These are phyloP conservation scores for Drosophila orena DNA, from an alignment of 1,140 invertebrate genomes.

Conservation along the genomic window DNA sequence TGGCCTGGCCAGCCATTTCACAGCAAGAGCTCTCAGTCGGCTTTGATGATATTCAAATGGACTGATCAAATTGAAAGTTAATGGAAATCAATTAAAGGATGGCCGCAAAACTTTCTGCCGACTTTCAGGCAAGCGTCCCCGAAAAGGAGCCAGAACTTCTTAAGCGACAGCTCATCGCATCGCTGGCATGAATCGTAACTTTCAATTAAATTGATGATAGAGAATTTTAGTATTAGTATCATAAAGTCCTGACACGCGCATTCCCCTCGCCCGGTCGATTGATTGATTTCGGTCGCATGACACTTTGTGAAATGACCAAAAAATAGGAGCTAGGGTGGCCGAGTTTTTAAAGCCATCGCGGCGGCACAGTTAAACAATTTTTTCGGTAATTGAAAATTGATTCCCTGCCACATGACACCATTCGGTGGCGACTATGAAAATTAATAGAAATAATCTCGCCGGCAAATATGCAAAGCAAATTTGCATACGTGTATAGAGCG, in stretches of 20 bases:
- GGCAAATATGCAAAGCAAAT: slow-evolving; percentile 50
- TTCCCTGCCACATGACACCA: slow-evolving; percentile 47
- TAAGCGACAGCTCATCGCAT: slow-evolving; percentile 15
- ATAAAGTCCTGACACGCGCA: slow-evolving; percentile 11
- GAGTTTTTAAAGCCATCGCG: slow-evolving; percentile 60
- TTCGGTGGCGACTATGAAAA: slow-evolving; percentile 47
- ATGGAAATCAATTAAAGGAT: slow-evolving; percentile 51
- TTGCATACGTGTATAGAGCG: slow-evolving; percentile 13
- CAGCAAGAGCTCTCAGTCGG: slow-evolving; percentile 20
- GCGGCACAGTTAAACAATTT: slow-evolving; percentile 55
- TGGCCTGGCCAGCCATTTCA: slow-evolving; percentile 20
- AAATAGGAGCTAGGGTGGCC: not conserved
- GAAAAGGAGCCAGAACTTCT: slow-evolving; percentile 18
- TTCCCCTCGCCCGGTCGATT: slow-evolving; percentile 28
- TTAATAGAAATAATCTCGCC: slow-evolving; percentile 63
- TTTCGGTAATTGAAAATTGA: slow-evolving; percentile 74
- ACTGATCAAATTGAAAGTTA: slow-evolving; percentile 54
- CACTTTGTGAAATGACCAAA: slow-evolving; percentile 67
- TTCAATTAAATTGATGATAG: slow-evolving; percentile 72
- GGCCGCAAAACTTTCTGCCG: slow-evolving; percentile 31
- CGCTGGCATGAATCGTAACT: slow-evolving; percentile 77
- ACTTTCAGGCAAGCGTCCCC: slow-evolving; percentile 11
- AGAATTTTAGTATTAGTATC: slow-evolving; percentile 47
- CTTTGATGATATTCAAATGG: slow-evolving; percentile 52
- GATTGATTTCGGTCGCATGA: slow-evolving; percentile 70